These are phyloP conservation scores for Meles meles DNA, from an alignment of 2,113 vertebrate species.

Conservation along the genomic window DNA sequence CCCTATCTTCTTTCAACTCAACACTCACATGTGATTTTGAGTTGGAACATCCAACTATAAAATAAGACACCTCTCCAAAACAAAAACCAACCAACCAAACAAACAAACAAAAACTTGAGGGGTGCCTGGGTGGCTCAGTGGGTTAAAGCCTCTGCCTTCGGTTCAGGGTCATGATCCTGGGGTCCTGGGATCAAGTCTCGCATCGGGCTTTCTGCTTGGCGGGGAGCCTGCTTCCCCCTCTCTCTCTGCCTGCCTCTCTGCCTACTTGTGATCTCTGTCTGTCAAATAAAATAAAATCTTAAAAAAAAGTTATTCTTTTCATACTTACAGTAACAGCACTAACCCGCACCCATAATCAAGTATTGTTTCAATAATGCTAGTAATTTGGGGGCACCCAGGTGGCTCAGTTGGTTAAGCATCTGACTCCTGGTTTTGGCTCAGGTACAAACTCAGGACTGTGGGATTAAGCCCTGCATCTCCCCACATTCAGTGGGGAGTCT, in stretches of 20 bases:
- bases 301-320: neutral
- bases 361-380: neutral
- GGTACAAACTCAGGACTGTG: neutral
- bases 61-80: neutral
- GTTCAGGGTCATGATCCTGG: no score
- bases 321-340: neutral
- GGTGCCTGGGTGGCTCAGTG: no score
- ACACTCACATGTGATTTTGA: neutral
- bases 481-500: neutral
- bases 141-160: no score
- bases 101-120: neutral
- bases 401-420: no score
- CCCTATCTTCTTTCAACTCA: neutral
- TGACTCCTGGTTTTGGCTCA: neutral
- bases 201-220: no score
- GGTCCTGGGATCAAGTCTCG: no score
- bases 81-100: no score
- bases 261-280: no score
- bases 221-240: no score
- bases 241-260: no score
- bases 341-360: neutral
- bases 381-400: no score
- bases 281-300: no score
- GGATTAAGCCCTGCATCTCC: neutral
- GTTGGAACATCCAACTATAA: neutral